Evolutionary conservation across 1,140 invertebrate species (phyloP).

Genomic region (Anthonomus grandis): DNA sequence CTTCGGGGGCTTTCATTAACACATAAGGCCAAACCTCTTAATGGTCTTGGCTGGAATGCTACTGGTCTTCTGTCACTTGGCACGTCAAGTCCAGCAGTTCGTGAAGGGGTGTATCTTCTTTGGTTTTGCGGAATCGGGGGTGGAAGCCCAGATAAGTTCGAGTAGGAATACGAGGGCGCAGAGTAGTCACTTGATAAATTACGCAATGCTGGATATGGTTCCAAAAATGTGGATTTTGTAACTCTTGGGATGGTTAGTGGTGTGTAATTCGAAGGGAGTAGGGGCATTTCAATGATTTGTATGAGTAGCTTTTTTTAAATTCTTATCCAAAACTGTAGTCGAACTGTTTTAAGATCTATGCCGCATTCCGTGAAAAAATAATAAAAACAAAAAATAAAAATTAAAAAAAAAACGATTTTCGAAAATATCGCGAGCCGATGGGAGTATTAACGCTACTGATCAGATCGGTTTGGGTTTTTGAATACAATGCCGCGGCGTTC

Average conservation of each 20-base stretch:
- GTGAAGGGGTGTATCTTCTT: slow-evolving; percentile 10
- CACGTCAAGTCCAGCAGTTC: slow-evolving; percentile 15
- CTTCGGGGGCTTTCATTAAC: slow-evolving; percentile 19
- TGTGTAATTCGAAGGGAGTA: slow-evolving; percentile 27
- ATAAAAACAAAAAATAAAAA: slow-evolving; percentile 15
- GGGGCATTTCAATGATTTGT: slow-evolving; percentile 20
- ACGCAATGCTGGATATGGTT: slow-evolving; percentile 7
- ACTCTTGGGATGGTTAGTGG: background rate
- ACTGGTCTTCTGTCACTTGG: slow-evolving; percentile 21
- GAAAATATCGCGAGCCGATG: slow-evolving; percentile 3
- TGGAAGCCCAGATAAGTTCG: background rate
- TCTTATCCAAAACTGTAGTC: too few species aligned
- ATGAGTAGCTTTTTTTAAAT: too few species aligned
- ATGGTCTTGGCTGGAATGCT: slow-evolving; percentile 34
- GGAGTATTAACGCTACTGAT: slow-evolving; percentile 10
- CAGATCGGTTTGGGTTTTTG: too few species aligned
- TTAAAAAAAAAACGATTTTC: slow-evolving; percentile 9
- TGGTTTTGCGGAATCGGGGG: background rate
- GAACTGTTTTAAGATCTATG: too few species aligned
- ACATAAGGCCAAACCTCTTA: slow-evolving; percentile 30
- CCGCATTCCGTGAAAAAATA: too few species aligned
- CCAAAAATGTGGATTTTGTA: slow-evolving; percentile 11
- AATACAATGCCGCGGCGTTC: too few species aligned
- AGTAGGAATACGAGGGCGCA: background rate
- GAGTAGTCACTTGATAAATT: background rate